Evolutionary conservation across 2,797 vertebrate genomes (phyloP).

Genomic region (Oreochromis grahami): DNA sequence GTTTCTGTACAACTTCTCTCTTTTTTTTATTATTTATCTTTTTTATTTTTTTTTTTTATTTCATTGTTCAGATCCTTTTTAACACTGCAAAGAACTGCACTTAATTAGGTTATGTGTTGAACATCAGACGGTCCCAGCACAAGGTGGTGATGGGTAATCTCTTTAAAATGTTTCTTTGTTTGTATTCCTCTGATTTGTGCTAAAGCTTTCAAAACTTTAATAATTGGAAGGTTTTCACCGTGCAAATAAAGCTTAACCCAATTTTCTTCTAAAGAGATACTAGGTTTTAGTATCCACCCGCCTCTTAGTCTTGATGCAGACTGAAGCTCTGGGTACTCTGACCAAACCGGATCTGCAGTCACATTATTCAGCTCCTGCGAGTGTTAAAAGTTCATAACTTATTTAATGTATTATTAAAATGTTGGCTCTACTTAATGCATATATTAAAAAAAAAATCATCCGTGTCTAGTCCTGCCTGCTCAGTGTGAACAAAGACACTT

Average conservation of each 20-base stretch:
- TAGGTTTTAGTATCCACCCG: background rate
- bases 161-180: background rate
- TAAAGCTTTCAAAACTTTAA: background rate
- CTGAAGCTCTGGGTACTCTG: background rate
- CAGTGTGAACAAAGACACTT: background rate
- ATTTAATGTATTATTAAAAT: background rate
- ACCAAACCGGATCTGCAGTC: background rate
- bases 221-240: background rate
- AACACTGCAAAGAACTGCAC: background rate
- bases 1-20: accelerated
- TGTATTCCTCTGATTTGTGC: background rate
- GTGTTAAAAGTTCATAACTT: background rate
- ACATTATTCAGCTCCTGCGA: background rate
- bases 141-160: background rate
- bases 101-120: background rate
- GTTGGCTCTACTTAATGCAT: background rate
- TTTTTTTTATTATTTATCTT: too few relatives aligned
- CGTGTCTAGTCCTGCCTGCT: background rate
- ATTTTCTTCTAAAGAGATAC: background rate
- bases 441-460: background rate
- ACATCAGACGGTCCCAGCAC: background rate
- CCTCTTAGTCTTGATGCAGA: background rate
- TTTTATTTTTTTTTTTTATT: accelerated
- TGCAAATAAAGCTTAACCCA: background rate
- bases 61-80: background rate